These are phyloP conservation scores for Sinonovacula constricta DNA, from an alignment of 1,140 invertebrate species.

Conservation along the genomic window DNA sequence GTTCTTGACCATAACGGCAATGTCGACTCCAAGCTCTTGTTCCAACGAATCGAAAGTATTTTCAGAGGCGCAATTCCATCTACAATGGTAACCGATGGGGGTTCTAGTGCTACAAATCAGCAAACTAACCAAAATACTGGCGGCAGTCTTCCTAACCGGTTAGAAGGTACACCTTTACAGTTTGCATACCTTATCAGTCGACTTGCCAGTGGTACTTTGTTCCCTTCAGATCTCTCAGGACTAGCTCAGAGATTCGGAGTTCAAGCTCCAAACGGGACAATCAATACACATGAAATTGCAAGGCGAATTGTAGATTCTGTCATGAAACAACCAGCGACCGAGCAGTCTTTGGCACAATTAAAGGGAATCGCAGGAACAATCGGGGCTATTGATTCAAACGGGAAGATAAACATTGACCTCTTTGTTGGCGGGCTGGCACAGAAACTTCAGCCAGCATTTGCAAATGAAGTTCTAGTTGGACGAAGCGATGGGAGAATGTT, in stretches of 20 bases:
- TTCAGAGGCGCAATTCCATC: not conserved
- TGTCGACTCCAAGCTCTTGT: not conserved
- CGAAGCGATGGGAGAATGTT: too few species aligned
- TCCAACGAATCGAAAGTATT: not conserved
- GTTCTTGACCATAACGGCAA: not conserved
- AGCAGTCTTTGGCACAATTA: not conserved
- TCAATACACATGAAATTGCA: conserved; percentile 14
- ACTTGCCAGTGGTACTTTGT: not conserved
- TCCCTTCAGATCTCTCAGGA: not conserved
- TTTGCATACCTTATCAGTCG: conserved; percentile 2
- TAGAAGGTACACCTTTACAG: not conserved
- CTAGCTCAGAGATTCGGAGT: conserved; percentile 2
- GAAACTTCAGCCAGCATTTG: too few species aligned
- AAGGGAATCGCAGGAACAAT: conserved; percentile 2
- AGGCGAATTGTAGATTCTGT: not conserved
- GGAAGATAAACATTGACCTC: conserved; percentile 21
- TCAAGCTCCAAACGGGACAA: not conserved
- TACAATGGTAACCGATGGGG: not conserved
- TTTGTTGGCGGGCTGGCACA: too few species aligned
- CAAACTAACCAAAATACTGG: too few species aligned
- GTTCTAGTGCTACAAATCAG: too few species aligned
- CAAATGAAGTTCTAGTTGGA: too few species aligned
- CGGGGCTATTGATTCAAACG: conserved; percentile 26
- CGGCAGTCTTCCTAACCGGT: not conserved
- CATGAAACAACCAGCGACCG: not conserved